These are phyloP conservation scores for Dryomyza anilis DNA, from an alignment of 2,888 invertebrate species.

Conservation along the genomic window DNA sequence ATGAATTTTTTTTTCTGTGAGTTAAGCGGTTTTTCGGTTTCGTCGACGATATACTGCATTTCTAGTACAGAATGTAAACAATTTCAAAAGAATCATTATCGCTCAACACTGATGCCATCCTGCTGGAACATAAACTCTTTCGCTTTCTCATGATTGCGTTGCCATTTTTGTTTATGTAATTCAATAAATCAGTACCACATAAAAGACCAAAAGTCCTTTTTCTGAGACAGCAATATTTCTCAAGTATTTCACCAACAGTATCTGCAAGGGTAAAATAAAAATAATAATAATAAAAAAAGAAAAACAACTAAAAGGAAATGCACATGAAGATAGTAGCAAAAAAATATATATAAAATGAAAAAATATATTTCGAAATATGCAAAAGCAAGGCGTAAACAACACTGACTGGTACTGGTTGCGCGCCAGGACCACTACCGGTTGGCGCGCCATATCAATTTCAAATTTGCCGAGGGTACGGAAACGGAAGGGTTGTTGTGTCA, in stretches of 20 bases:
- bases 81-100: no score
- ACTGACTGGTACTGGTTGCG: slow-evolving; percentile 24
- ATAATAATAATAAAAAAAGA: slow-evolving; percentile 20
- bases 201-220: slow-evolving; percentile 28
- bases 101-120: no score
- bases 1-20: no score
- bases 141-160: slow-evolving; percentile 53
- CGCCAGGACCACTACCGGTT: slow-evolving; percentile 40
- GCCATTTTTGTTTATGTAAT: slow-evolving; percentile 58
- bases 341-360: slow-evolving; percentile 38
- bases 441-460: slow-evolving; percentile 56
- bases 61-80: no score
- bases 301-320: slow-evolving; percentile 31
- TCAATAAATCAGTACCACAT: slow-evolving; percentile 56
- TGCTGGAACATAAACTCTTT: slow-evolving; percentile 36
- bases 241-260: not conserved
- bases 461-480: slow-evolving; percentile 43
- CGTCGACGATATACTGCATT: no score
- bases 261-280: no score
- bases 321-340: slow-evolving; percentile 26
- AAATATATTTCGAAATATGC: not conserved
- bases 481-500: slow-evolving; percentile 20
- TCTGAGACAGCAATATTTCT: not conserved
- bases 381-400: slow-evolving; percentile 3
- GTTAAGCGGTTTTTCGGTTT: no score